Base-by-base conservation (phyloP, 2,888 invertebrate species). In the Heliconius hortense region DNA sequence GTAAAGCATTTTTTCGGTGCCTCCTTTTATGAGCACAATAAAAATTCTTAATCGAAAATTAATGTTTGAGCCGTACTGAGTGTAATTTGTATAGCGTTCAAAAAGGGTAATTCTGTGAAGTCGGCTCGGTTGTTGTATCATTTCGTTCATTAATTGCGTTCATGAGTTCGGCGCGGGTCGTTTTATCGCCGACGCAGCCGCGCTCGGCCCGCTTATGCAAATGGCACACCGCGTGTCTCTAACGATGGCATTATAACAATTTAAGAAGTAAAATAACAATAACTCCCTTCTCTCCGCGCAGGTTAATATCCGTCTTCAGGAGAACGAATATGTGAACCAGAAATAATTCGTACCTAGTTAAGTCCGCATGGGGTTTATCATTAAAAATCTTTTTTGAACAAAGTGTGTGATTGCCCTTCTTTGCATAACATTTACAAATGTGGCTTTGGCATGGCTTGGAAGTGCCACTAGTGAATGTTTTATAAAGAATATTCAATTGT, bases 201-300 rank as follows among this genome's bases (percentile, higher is more conserved):
- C 84, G 81, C 81, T 81, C 82, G 78, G 83, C 83, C 84, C 88
- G 87, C 87, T 90, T 90, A 94, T 94, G 93, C 90, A 92, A 94
- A 94, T 90, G 87, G 85, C 84, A 84, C 89, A 82, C 93, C 93
- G 89, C 89, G 88, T 94, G 93, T 82, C 84, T 80, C 82, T 89
- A 93, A 94, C 90, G 92, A 87, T 79, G 83, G 84, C 87, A 90
- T 92, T 91, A 89, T 89, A 90, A 90, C 93, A 92, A 91, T 93
- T 92, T 92, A 93, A 93, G 93, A 93, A 91, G 89, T 92, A 89
- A 89, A 91, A 91, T 89, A 91, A 90, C 89, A 92, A 89, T 90
- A 89, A 89, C 86, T 88, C 80, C 82, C 84, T 85, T 85, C 85
- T 85, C 86, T 82, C 80, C 76, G 79, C 78, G 80, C 79, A 77